Percentiles rank a stretch among this genome's conserved stretches.
Evolutionary conservation across 2,113 vertebrate genomes (phyloP).

Genomic region (Varanus komodoensis): DNA sequence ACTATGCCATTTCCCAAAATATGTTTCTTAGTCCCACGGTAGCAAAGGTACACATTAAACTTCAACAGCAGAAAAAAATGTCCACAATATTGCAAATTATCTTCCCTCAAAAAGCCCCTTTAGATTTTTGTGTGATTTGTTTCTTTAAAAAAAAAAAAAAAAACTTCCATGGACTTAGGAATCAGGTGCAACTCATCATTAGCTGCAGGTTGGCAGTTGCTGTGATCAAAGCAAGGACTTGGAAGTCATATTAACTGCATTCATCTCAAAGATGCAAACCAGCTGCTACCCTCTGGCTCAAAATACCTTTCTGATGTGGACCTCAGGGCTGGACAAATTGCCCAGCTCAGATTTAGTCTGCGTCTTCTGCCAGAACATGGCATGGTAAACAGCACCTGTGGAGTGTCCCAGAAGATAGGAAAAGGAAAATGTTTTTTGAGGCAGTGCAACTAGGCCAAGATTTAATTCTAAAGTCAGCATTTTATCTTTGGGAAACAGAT

Average conservation of each 20-base stretch:
- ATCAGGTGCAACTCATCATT: no score
- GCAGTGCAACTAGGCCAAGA: neutral
- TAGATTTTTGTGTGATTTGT: neutral
- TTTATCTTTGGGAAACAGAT: conserved; percentile 1
- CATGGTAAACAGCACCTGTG: rapidly evolving
- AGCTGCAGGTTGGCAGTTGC: neutral
- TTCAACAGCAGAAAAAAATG: neutral
- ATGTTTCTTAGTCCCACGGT: neutral
- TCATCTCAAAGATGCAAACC: neutral
- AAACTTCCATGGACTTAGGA: neutral
- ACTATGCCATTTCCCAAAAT: neutral
- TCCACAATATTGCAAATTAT: neutral
- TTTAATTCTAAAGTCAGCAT: conserved; percentile 9
- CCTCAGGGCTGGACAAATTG: conserved; percentile 1
- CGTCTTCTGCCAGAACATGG: rapidly evolving
- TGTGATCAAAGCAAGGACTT: neutral
- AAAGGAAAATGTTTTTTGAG: neutral
- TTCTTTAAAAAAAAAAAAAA: no score
- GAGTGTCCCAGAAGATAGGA: neutral
- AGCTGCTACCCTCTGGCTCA: neutral
- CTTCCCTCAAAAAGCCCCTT: neutral
- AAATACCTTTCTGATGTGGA: neutral
- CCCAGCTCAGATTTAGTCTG: neutral
- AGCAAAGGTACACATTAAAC: neutral
- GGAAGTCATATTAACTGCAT: neutral